Percentiles rank a stretch among this genome's conserved stretches.
phyloP scores from a whole-genome alignment of 2,888 invertebrate species.

The Petrolisthes manimaculis region DNA sequence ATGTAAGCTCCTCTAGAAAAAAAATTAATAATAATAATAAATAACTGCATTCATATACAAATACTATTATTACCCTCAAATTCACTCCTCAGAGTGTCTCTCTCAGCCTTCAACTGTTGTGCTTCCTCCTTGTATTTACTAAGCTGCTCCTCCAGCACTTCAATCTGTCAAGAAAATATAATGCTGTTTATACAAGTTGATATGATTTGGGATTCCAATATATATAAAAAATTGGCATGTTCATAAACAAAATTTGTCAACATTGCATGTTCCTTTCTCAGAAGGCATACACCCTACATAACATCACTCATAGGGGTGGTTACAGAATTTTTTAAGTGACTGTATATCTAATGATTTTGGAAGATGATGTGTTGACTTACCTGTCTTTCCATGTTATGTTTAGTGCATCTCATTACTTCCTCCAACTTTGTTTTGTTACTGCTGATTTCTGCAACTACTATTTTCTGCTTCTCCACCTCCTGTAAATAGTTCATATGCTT shows the following conservation, averaged over 20 bases:
- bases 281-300: too few relatives aligned
- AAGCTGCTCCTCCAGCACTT: conserved; percentile 44
- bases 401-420: conserved; percentile 28
- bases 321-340: background rate
- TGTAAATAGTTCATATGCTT: conserved; percentile 6
- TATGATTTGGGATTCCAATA: background rate
- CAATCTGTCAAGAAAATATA: conserved; percentile 35
- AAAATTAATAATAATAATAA: background rate
- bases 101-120: conserved; percentile 30
- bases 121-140: conserved; percentile 26
- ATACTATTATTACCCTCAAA: conserved; percentile 41
- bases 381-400: conserved; percentile 37
- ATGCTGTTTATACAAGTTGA: background rate
- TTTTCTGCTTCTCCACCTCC: conserved; percentile 67
- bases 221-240: background rate
- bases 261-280: too few relatives aligned
- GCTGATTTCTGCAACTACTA: conserved; percentile 54
- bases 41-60: background rate
- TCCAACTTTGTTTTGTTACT: conserved; percentile 45
- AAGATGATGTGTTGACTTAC: background rate
- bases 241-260: too few relatives aligned
- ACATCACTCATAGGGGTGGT: background rate
- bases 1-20: background rate
- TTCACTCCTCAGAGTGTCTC: conserved; percentile 35
- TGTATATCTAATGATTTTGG: too few relatives aligned